Conservation (phyloP, 1,140 invertebrate species). For the Stegodyphus mimosarum region DNA sequence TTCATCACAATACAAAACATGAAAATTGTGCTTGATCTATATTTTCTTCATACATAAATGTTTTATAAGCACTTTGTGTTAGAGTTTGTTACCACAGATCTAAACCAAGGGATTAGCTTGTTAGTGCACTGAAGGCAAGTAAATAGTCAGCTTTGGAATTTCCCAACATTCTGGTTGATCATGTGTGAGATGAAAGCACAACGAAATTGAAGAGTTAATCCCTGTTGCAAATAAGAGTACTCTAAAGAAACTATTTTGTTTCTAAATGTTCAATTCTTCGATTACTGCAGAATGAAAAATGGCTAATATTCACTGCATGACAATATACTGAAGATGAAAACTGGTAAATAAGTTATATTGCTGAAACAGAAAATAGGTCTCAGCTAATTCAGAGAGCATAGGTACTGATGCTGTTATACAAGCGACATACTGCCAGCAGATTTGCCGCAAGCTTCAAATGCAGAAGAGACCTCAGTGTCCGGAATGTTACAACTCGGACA, state of each 20-base stretch:
- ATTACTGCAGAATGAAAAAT: background rate
- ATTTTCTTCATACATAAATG: background rate
- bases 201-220: background rate
- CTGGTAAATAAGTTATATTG: background rate
- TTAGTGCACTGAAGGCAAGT: background rate
- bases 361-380: background rate
- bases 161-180: background rate
- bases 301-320: background rate
- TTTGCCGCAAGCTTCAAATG: slow-evolving; percentile 46
- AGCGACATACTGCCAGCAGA: slow-evolving; percentile 56
- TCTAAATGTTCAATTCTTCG: background rate
- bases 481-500: slow-evolving; percentile 13
- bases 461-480: slow-evolving; percentile 23
- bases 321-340: background rate
- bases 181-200: background rate
- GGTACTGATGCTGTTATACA: slow-evolving; percentile 21
- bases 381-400: slow-evolving; percentile 18
- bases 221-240: background rate
- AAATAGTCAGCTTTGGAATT: background rate
- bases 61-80: slow-evolving; percentile 23
- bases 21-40: background rate
- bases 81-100: slow-evolving; percentile 14
- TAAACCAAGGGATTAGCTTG: background rate
- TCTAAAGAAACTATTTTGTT: background rate
- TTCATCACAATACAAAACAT: background rate